A percentile compares a stretch with the other conserved stretches of the same genome.
Conservation (phyloP, 1,140 invertebrate genomes). For the Leptoteleia sp. region DNA sequence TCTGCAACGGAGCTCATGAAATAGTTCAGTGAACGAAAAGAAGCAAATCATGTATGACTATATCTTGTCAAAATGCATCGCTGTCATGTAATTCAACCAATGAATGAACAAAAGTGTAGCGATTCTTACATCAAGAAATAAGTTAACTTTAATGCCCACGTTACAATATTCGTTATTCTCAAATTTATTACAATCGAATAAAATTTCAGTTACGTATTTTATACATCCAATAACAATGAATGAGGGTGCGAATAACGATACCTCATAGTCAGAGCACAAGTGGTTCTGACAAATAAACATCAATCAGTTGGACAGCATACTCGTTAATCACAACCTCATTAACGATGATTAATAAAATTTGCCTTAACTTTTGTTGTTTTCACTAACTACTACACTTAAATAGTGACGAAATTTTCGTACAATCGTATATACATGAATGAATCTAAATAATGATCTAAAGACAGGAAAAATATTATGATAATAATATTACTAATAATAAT, state of each 20-base stretch:
- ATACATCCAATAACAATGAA: conserved; percentile 47
- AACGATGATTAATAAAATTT: conserved; percentile 60
- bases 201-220: conserved; percentile 31
- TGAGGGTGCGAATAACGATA: too few species aligned
- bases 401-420: conserved; percentile 34
- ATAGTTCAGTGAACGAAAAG: conserved; percentile 6
- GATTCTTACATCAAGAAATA: conserved; percentile 13
- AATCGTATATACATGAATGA: conserved; percentile 43
- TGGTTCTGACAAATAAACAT: neutral
- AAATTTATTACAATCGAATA: conserved; percentile 18
- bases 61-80: too few species aligned
- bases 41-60: too few species aligned
- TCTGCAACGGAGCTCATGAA: conserved; percentile 1
- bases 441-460: conserved; percentile 3
- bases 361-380: conserved; percentile 25
- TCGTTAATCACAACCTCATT: neutral
- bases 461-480: too few species aligned
- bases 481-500: too few species aligned
- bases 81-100: too few species aligned
- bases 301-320: neutral
- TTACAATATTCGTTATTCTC: conserved; percentile 28
- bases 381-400: conserved; percentile 43
- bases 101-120: too few species aligned
- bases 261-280: too few species aligned
- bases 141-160: conserved; percentile 52